Evolutionary conservation across 2,797 vertebrate species (phyloP).

Genomic region (Manis crassicaudata): DNA sequence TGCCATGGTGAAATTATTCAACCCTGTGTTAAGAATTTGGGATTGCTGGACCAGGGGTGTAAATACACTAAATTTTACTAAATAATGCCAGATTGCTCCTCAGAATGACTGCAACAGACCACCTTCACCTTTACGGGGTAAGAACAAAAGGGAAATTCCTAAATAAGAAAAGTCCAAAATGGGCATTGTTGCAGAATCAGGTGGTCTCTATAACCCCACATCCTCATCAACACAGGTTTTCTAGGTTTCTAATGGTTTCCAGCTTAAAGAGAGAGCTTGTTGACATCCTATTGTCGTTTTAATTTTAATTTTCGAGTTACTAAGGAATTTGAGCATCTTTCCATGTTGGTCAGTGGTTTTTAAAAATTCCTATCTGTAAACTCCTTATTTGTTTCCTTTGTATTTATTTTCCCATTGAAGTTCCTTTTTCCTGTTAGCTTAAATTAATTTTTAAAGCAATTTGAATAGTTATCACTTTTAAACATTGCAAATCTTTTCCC

Average conservation of each 20-base stretch:
- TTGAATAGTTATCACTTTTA: not conserved
- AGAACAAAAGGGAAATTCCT: not conserved
- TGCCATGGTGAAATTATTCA: not conserved
- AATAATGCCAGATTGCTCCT: not conserved
- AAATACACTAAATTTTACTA: not conserved
- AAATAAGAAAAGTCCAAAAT: not conserved
- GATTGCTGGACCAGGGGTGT: not conserved
- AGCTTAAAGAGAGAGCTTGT: not conserved
- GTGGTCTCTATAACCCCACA: not conserved
- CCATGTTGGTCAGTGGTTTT: not conserved
- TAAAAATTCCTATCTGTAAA: not conserved
- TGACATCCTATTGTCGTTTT: not conserved
- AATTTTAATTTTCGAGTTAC: constrained; percentile 5
- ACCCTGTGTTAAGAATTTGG: not conserved
- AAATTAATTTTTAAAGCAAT: not conserved
- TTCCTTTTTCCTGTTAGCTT: not conserved
- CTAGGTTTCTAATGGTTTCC: not conserved
- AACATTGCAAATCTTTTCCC: not conserved
- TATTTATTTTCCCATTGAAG: not conserved
- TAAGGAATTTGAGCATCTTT: not conserved
- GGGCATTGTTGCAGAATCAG: not conserved
- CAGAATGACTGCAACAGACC: not conserved
- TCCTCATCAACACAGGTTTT: not conserved
- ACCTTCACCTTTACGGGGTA: not conserved
- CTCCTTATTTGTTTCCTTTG: not conserved